Evolutionary conservation across 2,888 invertebrate species (phyloP), one percentile per base, ranked within the genome.

Genomic region (Tinea semifulvella): DNA sequence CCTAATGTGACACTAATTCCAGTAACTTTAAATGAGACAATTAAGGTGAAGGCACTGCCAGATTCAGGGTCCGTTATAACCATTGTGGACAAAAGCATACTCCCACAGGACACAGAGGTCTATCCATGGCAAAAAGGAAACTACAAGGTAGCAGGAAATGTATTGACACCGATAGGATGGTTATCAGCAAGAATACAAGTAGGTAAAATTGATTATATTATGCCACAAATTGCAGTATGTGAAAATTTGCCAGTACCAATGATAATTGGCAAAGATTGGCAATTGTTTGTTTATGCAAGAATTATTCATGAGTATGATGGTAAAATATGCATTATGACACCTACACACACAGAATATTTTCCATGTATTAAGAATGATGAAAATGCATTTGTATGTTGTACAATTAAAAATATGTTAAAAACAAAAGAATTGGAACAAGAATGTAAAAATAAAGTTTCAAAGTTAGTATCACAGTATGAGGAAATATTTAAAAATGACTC

Each of bases 401-500:
- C 25, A 22, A 22, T 22, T 22, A 22, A 22, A 7, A 8, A 22
- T 8, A 22, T 7, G 8, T 22, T 22, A 22, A 5, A 22, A 22
- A 22, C 8, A 22, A 22, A 22, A 22, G 25, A 22, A 22, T 5
- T 22, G 6, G 5, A 5, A 7, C 25, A 31, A 31, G 31, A 7
- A 31, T 5, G 11, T 5, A 27, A 44, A 38, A 22, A 39, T 7
- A 36, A 26, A 44, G 25, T 36, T 14, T 10, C 18, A n/a, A 10
- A 44, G 2, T 13, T 36, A 3, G 39, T 36, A 2, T 17, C 16
- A 8, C 26, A 39, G 38, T 38, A 38, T 26, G 11, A 38, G n/a
- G 39, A 44, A 38, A 44, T 44, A 38, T 36, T 44, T 18, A 39
- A 44, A 25, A 26, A 27, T 16, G 11, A 35, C 25, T 13, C 14